Evolutionary conservation across 2,888 invertebrate genomes (phyloP).

Genomic region (Agrotis clavis): DNA sequence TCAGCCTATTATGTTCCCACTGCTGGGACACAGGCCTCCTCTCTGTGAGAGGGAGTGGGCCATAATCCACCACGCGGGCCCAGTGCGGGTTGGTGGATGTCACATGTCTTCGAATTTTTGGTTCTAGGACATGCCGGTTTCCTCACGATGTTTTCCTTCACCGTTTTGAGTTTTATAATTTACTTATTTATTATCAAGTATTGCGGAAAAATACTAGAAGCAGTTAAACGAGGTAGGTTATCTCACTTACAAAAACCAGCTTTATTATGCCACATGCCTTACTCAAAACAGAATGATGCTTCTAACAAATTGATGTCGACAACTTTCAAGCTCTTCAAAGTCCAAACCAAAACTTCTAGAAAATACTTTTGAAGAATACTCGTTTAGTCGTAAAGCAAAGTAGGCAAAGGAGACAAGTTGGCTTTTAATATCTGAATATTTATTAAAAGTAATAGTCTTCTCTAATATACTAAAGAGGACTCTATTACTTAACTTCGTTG

Average conservation of each 20-base stretch:
- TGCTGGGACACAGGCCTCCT: too few species aligned
- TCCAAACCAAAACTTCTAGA: conserved; percentile 34
- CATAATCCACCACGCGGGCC: too few species aligned
- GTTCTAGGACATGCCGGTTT: too few species aligned
- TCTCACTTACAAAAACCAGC: not conserved
- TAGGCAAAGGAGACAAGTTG: conserved; percentile 30
- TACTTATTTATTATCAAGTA: too few species aligned
- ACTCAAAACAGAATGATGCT: conserved; percentile 45
- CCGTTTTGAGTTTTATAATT: too few species aligned
- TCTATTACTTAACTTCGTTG: not conserved
- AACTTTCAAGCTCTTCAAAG: conserved; percentile 52
- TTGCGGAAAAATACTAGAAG: too few species aligned
- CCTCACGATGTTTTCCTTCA: too few species aligned
- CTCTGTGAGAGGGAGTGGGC: too few species aligned
- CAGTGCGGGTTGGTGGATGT: too few species aligned
- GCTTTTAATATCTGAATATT: conserved; percentile 51
- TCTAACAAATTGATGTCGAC: conserved; percentile 56
- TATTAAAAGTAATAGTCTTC: conserved; percentile 33
- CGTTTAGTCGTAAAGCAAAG: conserved; percentile 46
- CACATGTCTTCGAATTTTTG: too few species aligned
- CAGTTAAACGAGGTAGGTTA: too few species aligned
- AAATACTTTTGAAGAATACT: conserved; percentile 35
- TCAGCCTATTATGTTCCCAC: too few species aligned
- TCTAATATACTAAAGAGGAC: not conserved
- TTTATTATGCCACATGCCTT: conserved; percentile 6